Percentiles rank a stretch among this genome's conserved stretches.
Conservation (phyloP, 37 sponge, comb jelly and placozoan species). For the Dysidea cf. avara region DNA sequence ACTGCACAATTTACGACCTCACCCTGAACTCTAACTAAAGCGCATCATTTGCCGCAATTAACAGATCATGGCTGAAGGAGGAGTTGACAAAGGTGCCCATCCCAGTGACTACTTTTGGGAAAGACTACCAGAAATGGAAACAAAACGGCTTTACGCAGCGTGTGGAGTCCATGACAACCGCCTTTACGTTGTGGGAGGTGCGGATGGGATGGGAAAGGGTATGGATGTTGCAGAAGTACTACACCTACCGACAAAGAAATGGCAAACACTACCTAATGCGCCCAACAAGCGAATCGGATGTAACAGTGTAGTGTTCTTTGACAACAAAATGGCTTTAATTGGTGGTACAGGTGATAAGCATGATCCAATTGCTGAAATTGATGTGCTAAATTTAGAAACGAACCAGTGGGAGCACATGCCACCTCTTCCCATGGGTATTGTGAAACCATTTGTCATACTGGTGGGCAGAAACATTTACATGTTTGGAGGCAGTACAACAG, state of each 20-base stretch:
- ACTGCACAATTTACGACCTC: too few relatives aligned
- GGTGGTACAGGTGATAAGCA: slow-evolving; percentile 72
- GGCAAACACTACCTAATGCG: slow-evolving; percentile 53
- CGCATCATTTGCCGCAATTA: too few relatives aligned
- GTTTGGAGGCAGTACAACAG: slow-evolving; percentile 61
- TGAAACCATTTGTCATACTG: slow-evolving; percentile 49
- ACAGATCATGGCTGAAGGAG: slow-evolving; percentile 14
- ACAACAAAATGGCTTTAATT: slow-evolving; percentile 50
- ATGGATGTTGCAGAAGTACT: slow-evolving; percentile 56
- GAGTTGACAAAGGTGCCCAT: background rate
- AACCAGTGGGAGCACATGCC: slow-evolving; percentile 63
- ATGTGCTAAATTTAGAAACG: slow-evolving; percentile 43
- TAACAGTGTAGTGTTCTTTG: slow-evolving; percentile 29
- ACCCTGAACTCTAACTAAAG: too few relatives aligned
- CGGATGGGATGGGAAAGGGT: slow-evolving; percentile 43
- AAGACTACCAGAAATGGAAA: slow-evolving; percentile 58
- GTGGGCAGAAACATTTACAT: slow-evolving; percentile 60
- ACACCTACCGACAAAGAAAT: slow-evolving; percentile 46
- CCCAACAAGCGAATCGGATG: slow-evolving; percentile 21
- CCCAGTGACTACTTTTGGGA: slow-evolving; percentile 56
- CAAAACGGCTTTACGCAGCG: slow-evolving; percentile 39
- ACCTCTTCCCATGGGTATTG: slow-evolving; percentile 60
- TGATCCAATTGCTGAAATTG: slow-evolving; percentile 53
- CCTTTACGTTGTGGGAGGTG: slow-evolving; percentile 70
- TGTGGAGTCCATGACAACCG: slow-evolving; percentile 50